Evolutionary conservation across 2,797 vertebrate species (phyloP), one percentile per base, ranked within the genome.

Genomic region (Anguilla obscura): DNA sequence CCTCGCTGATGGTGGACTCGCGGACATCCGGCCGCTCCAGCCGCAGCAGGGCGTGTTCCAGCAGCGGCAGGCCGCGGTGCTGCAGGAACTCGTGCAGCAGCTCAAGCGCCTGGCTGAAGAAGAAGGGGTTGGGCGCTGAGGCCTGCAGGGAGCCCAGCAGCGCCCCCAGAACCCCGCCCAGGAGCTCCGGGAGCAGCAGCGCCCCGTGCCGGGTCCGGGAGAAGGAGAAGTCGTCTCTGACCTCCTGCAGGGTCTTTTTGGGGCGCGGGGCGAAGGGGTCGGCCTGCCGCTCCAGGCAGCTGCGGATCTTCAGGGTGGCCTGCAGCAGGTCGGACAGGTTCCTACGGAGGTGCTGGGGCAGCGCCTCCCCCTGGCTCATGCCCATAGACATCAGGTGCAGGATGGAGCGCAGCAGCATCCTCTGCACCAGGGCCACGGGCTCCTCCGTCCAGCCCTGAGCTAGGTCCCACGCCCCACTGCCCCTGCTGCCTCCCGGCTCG

Each of bases 81-180:
- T 98, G 98, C 90, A 99, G 97, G 91, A 99, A 99, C 90, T 99
- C 98, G 18, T 99, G 98, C 90, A 99, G 94, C 69, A 99, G 96
- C 90, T 99, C 98, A 91, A 99, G 93, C 16, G 97, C 97, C 90
- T 99, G 98, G 90, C 97, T 98, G 87, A 99, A 99, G 94, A 97
- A 98, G 91, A 98, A 97, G 0, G 98, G 97, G 93, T 99, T 98
- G 24, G 97, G 95, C 5, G 97, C 95, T 40, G 98, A 98, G 90
- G 96, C 96, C 88, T 98, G 98, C 88, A 99, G 95, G 91, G 97
- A 98, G 50, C 95, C 96, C 87, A 98, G 96, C 58, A 99, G 94
- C 80, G 99, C 96, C 91, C 97, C 97, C 54, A 99, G 94, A 40
- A 98, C 95, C 0, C 98, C 98, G 90, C 98, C 97, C 84, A 99